These are phyloP conservation scores for Neocrepidodera transversa DNA, from an alignment of 2,888 invertebrate genomes.

Conservation along the genomic window DNA sequence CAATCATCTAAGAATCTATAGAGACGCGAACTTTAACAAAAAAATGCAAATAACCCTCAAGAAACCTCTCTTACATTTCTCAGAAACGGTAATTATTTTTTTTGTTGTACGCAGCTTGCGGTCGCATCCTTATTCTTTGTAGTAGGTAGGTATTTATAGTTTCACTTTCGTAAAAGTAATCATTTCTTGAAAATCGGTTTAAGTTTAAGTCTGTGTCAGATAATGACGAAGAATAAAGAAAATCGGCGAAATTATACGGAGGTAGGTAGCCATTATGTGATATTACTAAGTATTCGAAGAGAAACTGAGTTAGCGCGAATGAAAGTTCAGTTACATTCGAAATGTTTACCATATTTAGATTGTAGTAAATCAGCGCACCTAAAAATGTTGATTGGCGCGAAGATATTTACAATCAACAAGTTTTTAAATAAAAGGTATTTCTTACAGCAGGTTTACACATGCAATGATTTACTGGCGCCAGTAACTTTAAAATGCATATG, in stretches of 20 bases:
- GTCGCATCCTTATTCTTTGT: slow-evolving; percentile 2
- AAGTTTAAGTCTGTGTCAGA: not conserved
- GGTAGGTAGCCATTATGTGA: slow-evolving; percentile 24
- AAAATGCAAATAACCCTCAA: too few relatives aligned
- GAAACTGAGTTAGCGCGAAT: slow-evolving; percentile 32
- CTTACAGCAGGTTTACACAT: too few relatives aligned
- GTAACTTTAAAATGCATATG: too few relatives aligned
- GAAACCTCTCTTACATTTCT: not conserved
- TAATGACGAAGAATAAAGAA: slow-evolving; percentile 13
- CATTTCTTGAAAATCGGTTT: slow-evolving; percentile 13
- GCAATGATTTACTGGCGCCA: too few relatives aligned
- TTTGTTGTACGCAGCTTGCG: slow-evolving; percentile 2
- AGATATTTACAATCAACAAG: too few relatives aligned
- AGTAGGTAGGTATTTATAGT: slow-evolving; percentile 10
- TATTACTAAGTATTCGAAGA: slow-evolving; percentile 32
- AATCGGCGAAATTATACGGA: slow-evolving; percentile 19
- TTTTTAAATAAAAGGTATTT: too few relatives aligned
- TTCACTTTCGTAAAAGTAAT: slow-evolving; percentile 20
- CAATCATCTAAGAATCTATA: too few relatives aligned
- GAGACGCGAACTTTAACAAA: too few relatives aligned
- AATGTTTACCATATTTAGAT: slow-evolving; percentile 34
- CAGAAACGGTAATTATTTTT: slow-evolving; percentile 4
- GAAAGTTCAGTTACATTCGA: slow-evolving; percentile 33
- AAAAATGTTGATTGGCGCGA: slow-evolving; percentile 31
- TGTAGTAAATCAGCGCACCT: slow-evolving; percentile 13